Evolutionary conservation across 1,140 invertebrate genomes (phyloP).

Genomic region (Drosophila nigromelanica): DNA sequence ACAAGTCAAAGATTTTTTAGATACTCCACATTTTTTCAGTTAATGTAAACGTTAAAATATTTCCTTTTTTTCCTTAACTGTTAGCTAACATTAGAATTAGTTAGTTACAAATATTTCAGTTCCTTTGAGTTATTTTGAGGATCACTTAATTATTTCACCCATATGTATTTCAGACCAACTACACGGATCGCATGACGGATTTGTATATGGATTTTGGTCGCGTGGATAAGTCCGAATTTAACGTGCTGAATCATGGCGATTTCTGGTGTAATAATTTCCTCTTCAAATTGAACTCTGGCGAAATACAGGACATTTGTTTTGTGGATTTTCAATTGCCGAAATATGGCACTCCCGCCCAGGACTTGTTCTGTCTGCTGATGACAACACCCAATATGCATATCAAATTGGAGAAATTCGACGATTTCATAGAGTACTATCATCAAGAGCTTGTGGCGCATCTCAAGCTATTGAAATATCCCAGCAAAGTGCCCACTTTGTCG

Average conservation of each 20-base stretch:
- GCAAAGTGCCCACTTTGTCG: constrained; percentile 51
- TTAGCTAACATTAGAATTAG: too few species aligned
- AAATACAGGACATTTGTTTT: constrained; percentile 73
- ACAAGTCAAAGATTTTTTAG: too few species aligned
- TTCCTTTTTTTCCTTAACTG: too few species aligned
- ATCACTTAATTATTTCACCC: neutral
- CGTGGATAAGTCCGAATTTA: constrained; percentile 84
- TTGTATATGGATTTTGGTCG: constrained; percentile 63
- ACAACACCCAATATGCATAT: constrained; percentile 60
- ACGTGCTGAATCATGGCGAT: constrained; percentile 88
- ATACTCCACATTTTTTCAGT: too few species aligned
- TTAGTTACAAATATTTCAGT: too few species aligned
- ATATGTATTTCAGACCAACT: constrained; percentile 54
- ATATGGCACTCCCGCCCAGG: constrained; percentile 78
- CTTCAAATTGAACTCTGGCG: constrained; percentile 64
- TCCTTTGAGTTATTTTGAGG: too few species aligned
- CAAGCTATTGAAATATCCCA: constrained; percentile 53
- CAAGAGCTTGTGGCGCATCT: constrained; percentile 56
- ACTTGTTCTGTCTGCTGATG: constrained; percentile 76
- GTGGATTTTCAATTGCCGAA: constrained; percentile 83
- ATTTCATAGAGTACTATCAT: constrained; percentile 77
- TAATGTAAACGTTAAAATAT: too few species aligned
- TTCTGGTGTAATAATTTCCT: constrained; percentile 84
- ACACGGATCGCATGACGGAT: constrained; percentile 55
- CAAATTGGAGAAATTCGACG: constrained; percentile 69